phyloP scores from a whole-genome alignment of 2,113 vertebrate genomes.

The Phoenicopterus ruber region DNA sequence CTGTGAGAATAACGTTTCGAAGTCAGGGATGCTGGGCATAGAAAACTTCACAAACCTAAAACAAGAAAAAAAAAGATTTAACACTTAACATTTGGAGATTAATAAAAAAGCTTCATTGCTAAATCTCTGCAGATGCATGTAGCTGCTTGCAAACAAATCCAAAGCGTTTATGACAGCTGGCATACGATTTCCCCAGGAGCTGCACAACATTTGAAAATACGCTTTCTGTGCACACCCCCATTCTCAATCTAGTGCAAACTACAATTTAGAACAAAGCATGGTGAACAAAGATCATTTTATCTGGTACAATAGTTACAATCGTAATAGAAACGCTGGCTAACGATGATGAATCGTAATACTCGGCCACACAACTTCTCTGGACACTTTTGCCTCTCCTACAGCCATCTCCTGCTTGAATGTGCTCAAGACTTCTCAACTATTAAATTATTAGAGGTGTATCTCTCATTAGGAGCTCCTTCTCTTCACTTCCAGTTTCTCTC shows the following conservation, averaged over 20 bases:
- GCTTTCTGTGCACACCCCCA: not conserved
- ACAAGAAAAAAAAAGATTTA: not conserved
- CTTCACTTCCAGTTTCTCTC: not conserved
- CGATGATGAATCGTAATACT: not conserved
- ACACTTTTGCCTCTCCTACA: not conserved
- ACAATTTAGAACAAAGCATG: not conserved
- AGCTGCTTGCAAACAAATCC: not conserved
- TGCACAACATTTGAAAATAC: not conserved
- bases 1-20: slow-evolving; percentile 97
- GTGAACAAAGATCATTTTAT: not conserved
- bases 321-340: not conserved
- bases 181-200: not conserved
- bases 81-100: not conserved
- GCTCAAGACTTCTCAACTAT: not conserved
- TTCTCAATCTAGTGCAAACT: not conserved
- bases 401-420: not conserved
- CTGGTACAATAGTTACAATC: not conserved
- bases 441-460: not conserved
- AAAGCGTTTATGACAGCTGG: not conserved
- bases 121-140: not conserved
- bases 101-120: not conserved
- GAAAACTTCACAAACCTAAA: slow-evolving; percentile 99
- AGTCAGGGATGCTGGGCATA: slow-evolving; percentile 99
- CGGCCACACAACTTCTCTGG: not conserved
- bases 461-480: not conserved